Evolutionary conservation across 2,888 invertebrate genomes (phyloP).

Genomic region (Nasonia oneida): DNA sequence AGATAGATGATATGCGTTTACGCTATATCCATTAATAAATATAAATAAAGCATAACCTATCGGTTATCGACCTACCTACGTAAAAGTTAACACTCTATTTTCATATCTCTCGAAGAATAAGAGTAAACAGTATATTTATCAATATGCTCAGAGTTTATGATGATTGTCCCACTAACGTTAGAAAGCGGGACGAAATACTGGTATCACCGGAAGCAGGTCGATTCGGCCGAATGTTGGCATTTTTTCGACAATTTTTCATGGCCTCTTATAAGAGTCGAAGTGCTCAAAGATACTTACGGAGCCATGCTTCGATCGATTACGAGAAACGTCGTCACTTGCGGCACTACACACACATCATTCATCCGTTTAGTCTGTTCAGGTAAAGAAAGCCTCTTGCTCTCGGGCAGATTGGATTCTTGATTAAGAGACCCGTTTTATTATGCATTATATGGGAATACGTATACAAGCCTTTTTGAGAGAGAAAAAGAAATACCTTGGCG

Average conservation of each 20-base stretch:
- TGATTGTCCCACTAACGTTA: constrained; percentile 18
- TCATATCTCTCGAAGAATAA: background rate
- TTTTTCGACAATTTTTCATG: constrained; percentile 67
- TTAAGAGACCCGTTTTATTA: background rate
- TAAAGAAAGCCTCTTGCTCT: constrained; percentile 59
- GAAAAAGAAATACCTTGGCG: constrained; percentile 1
- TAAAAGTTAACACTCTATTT: background rate
- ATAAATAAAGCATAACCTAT: background rate
- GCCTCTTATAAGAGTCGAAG: constrained; percentile 73
- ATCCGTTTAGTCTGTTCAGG: constrained; percentile 76
- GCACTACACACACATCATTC: constrained; percentile 70
- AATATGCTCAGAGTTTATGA: constrained; percentile 31
- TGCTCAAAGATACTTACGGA: constrained; percentile 73
- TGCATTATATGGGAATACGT: background rate
- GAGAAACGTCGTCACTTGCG: constrained; percentile 73
- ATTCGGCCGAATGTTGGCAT: constrained; percentile 14
- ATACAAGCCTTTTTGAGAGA: background rate
- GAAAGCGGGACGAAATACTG: background rate
- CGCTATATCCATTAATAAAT: background rate
- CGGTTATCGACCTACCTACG: background rate
- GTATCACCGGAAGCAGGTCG: background rate
- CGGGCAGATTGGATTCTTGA: background rate
- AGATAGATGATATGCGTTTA: background rate
- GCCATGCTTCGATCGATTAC: constrained; percentile 70
- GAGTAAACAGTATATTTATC: background rate